phyloP scores from a whole-genome alignment of 1,140 invertebrate species.

The Pseudomyrmex pallidus region DNA sequence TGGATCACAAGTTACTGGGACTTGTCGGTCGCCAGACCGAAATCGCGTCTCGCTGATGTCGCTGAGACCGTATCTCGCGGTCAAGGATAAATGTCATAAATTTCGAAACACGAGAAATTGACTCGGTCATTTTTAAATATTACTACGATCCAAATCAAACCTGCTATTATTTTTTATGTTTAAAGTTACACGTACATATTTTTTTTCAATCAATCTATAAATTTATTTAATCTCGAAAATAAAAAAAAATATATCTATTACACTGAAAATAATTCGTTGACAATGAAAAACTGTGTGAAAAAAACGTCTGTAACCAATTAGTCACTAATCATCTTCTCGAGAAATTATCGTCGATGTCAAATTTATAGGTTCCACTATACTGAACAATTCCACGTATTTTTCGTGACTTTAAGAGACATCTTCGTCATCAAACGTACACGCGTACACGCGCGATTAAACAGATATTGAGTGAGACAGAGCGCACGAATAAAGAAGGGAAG shows the following conservation, averaged over 20 bases:
- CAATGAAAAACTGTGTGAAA: too few species aligned
- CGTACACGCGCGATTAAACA: constrained; percentile 53
- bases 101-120: not conserved
- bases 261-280: too few species aligned
- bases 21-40: constrained; percentile 44
- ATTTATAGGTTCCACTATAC: not conserved
- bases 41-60: constrained; percentile 30
- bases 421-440: constrained; percentile 30
- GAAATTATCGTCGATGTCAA: not conserved
- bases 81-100: constrained; percentile 27
- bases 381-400: not conserved
- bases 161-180: not conserved
- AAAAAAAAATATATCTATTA: too few species aligned
- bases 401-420: not conserved
- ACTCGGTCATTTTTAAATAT: not conserved
- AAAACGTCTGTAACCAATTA: too few species aligned
- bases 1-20: constrained; percentile 46
- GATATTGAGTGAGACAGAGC: constrained; percentile 67
- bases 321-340: too few species aligned
- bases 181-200: too few species aligned
- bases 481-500: constrained; percentile 34
- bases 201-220: too few species aligned
- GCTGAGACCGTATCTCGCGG: constrained; percentile 2
- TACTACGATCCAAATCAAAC: not conserved
- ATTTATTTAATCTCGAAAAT: too few species aligned